Evolutionary conservation across 2,888 invertebrate species (phyloP), one percentile per base, ranked within the genome.

Genomic region (Allacma fusca): DNA sequence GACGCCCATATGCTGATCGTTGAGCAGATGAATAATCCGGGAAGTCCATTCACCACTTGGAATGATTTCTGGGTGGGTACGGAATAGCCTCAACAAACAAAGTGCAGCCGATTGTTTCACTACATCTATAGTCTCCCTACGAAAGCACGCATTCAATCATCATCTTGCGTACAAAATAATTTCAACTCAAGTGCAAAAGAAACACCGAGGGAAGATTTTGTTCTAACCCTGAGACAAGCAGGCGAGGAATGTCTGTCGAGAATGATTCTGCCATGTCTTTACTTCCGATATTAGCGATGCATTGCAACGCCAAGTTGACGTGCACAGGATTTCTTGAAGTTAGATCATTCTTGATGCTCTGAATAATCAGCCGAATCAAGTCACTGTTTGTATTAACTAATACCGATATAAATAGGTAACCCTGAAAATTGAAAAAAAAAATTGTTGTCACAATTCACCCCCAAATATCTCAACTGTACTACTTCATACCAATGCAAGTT

Each of bases 181-280:
- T 68, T 68, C 29, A 34, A 26, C 7, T 13, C 21, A 12, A 12
- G 16, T 16, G n/a, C 2, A 9, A 50, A 7, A 4, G 7, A 4
- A 12, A 4, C 50, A 4, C 24, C 50, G 19, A 2, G 13, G 64
- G 21, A 29, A 65, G 34, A 68, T 62, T 4, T 26, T 43, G 21
- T 71, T 86, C 88, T 86, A 88, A 93, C 93, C 97, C 98, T 79
- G 98, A 98, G 50, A 99, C 98, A 81, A 99, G 91, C 75, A 99
- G 90, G 88, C 97, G 98, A 80, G 99, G 99, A 87, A 99, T 97
- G 88, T 99, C 99, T 85, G 93, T 94, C 75, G 96, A 95, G 88
- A 99, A 98, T 26, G 65, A 97, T 87, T 99, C 98, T n/a, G 98
- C 98, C 99, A 99, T 99, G 87, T 99, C 99, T 86, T 95, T 93